These are phyloP conservation scores for Sitta carolinensis DNA, from an alignment of 2,797 vertebrate genomes.

Conservation along the genomic window DNA sequence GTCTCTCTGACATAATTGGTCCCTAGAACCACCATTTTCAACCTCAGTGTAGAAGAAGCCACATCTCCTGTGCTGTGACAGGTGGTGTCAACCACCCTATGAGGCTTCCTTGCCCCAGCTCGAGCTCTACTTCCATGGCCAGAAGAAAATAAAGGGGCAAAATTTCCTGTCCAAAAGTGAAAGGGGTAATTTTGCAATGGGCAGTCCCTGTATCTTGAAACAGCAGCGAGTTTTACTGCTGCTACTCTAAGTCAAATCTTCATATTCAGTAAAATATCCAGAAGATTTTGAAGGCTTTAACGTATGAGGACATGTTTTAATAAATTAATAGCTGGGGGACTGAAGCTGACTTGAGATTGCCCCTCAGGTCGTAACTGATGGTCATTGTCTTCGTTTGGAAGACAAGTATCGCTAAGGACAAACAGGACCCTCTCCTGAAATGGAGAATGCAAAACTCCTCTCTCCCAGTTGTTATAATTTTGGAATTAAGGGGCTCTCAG, in stretches of 20 bases:
- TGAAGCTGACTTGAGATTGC: not conserved
- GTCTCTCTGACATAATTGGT: not conserved
- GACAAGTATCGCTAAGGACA: no score
- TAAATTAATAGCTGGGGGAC: not conserved
- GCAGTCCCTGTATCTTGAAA: not conserved
- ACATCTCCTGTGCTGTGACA: not conserved
- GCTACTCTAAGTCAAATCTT: not conserved
- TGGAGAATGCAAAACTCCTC: no score
- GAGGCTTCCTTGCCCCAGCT: not conserved
- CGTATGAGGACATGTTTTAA: not conserved
- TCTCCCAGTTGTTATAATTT: no score
- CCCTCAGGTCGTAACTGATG: not conserved
- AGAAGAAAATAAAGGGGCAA: not conserved
- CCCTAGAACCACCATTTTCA: not conserved
- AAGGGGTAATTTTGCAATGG: not conserved
- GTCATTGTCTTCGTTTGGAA: not conserved
- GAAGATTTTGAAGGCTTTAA: not conserved
- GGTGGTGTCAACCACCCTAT: not conserved
- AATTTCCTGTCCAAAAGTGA: fast-evolving
- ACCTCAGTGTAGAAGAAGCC: not conserved
- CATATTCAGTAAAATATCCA: not conserved
- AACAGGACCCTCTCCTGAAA: no score
- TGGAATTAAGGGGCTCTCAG: no score
- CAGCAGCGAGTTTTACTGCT: not conserved
- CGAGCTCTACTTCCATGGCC: fast-evolving